Evolutionary conservation across 2,797 vertebrate species (phyloP).

Genomic region (Poeciliopsis turneri): DNA sequence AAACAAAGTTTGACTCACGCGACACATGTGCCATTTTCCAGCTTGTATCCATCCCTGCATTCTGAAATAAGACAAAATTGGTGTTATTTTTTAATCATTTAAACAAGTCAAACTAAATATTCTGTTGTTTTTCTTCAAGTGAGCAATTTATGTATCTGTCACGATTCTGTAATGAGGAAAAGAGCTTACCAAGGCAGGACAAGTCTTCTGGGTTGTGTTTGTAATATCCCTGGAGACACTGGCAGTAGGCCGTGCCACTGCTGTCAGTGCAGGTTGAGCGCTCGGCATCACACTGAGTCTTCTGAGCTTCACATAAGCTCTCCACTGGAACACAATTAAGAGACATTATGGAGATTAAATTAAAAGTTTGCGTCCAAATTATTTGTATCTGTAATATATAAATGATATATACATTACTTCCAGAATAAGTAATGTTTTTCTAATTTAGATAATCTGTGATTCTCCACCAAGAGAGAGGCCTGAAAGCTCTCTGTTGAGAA

Average conservation of each 20-base stretch:
- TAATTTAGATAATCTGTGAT: background rate
- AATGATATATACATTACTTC: too few relatives aligned
- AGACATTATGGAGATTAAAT: background rate
- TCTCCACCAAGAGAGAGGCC: background rate
- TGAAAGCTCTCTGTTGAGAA: background rate
- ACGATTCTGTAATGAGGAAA: background rate
- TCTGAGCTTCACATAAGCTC: slow-evolving; percentile 87
- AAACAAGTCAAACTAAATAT: background rate
- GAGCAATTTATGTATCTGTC: background rate
- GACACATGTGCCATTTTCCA: slow-evolving; percentile 91
- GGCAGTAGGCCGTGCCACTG: slow-evolving; percentile 83
- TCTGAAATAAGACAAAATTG: slow-evolving; percentile 75
- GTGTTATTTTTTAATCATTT: background rate
- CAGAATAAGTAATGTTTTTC: background rate
- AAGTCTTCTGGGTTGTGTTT: slow-evolving; percentile 92
- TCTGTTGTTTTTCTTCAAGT: background rate
- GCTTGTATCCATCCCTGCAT: slow-evolving; percentile 91
- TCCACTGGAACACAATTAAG: slow-evolving; percentile 77
- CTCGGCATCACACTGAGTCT: slow-evolving; percentile 85
- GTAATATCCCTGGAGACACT: slow-evolving; percentile 91
- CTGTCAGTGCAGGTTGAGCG: slow-evolving; percentile 88
- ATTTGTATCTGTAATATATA: background rate
- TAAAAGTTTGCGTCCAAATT: background rate
- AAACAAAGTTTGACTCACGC: slow-evolving; percentile 78
- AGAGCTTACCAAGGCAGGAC: slow-evolving; percentile 88